phyloP scores from a whole-genome alignment of 2,888 invertebrate species.

The Copidosoma aretas region DNA sequence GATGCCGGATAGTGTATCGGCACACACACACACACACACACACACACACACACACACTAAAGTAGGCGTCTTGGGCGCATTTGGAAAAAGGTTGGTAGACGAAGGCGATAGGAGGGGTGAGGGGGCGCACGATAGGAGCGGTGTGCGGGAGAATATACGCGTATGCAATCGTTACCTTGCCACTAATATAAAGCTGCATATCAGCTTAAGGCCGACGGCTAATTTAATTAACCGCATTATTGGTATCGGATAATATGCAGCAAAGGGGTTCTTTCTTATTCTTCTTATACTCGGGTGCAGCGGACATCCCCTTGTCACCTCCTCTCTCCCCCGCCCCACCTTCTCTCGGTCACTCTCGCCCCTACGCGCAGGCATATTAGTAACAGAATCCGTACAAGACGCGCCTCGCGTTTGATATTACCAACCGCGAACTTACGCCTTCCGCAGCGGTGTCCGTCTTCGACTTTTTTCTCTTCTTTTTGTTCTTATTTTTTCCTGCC shows the following conservation, averaged over 20 bases:
- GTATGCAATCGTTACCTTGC: not conserved
- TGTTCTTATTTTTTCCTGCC: not conserved
- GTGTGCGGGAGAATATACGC: not conserved
- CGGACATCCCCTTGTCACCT: conserved; percentile 19
- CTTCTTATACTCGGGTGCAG: not conserved
- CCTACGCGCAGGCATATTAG: conserved; percentile 38
- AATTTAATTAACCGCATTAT: conserved; percentile 63
- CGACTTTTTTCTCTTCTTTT: conserved; percentile 2
- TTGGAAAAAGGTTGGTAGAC: too few relatives aligned
- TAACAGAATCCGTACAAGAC: conserved; percentile 61
- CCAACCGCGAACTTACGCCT: conserved; percentile 48
- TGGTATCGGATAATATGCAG: conserved; percentile 63
- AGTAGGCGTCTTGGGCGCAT: too few relatives aligned
- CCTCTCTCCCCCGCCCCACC: conserved; percentile 8
- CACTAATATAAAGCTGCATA: conserved; percentile 59
- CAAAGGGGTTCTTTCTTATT: conserved; percentile 57
- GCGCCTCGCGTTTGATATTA: conserved; percentile 62
- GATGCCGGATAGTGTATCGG: too few relatives aligned
- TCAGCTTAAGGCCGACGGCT: conserved; percentile 57
- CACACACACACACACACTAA: too few relatives aligned
- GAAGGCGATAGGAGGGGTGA: not conserved
- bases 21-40: too few relatives aligned
- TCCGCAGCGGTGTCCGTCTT: conserved; percentile 3
- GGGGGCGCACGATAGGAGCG: not conserved
- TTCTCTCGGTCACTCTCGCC: too few relatives aligned